phyloP scores from a whole-genome alignment of 1,140 invertebrate genomes.

The Drosophila lowei region DNA sequence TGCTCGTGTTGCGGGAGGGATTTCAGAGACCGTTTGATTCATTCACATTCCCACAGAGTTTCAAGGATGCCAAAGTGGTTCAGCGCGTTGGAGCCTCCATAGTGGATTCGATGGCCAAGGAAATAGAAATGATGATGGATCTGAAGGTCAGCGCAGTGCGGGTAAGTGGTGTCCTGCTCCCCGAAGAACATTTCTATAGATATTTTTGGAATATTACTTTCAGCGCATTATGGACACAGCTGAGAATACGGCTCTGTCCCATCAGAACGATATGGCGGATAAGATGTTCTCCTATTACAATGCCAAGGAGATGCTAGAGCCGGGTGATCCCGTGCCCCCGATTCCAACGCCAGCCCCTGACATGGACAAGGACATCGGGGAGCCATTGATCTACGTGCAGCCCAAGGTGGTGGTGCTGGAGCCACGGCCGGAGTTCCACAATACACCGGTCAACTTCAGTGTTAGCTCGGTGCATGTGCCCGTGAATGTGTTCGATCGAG shows the following conservation, averaged over 20 bases:
- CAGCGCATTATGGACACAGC: conserved; percentile 92
- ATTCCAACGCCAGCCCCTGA: conserved; percentile 80
- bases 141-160: conserved; percentile 92
- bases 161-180: conserved; percentile 82
- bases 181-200: not conserved
- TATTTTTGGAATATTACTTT: not conserved
- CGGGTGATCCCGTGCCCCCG: conserved; percentile 83
- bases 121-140: conserved; percentile 92
- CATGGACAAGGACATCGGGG: conserved; percentile 84
- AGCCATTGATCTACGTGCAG: conserved; percentile 84
- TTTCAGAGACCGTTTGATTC: no score
- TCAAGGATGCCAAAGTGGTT: conserved; percentile 88
- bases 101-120: conserved; percentile 89
- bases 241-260: conserved; percentile 88
- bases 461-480: conserved; percentile 97
- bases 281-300: conserved; percentile 88
- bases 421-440: conserved; percentile 90
- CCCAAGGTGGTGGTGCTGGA: conserved; percentile 85
- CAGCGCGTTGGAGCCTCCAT: conserved; percentile 88
- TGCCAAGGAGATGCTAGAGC: conserved; percentile 88
- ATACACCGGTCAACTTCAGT: conserved; percentile 91
- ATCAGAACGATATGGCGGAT: conserved; percentile 85
- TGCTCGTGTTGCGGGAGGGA: no score
- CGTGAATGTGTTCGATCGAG: conserved; percentile 96
- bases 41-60: conserved; percentile 85